These are phyloP conservation scores for Villa cingulata DNA, from an alignment of 2,888 invertebrate genomes.

Conservation along the genomic window DNA sequence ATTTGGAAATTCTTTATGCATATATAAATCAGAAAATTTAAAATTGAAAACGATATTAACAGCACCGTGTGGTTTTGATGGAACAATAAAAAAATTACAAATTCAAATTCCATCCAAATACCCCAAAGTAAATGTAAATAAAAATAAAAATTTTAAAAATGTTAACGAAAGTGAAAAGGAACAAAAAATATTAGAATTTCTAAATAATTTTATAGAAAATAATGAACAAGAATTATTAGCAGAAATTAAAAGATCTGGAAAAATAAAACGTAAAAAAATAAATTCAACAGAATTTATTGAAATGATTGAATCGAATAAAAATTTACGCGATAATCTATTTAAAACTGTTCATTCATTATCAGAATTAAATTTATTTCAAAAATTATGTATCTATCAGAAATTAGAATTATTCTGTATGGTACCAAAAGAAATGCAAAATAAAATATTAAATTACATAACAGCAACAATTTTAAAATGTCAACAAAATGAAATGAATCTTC, in stretches of 20 bases:
- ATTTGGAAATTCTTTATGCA: constrained; percentile 50
- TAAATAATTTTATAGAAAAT: constrained; percentile 23
- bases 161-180: constrained; percentile 19
- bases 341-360: constrained; percentile 24
- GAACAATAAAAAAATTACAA: constrained; percentile 26
- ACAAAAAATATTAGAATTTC: constrained; percentile 22
- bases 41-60: constrained; percentile 44
- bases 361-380: constrained; percentile 30
- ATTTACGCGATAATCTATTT: constrained; percentile 14
- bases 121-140: constrained; percentile 5
- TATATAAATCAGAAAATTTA: constrained; percentile 50
- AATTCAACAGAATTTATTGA: not conserved
- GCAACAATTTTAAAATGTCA: constrained; percentile 13
- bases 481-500: constrained; percentile 10
- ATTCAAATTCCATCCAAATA: constrained; percentile 15
- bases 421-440: constrained; percentile 16
- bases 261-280: constrained; percentile 7
- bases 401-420: constrained; percentile 25
- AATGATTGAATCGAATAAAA: not conserved
- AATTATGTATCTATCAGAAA: constrained; percentile 27
- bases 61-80: constrained; percentile 25
- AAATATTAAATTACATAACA: constrained; percentile 20
- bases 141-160: constrained; percentile 20
- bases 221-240: constrained; percentile 23
- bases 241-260: constrained; percentile 17